These are phyloP conservation scores for Phenganax subtilis DNA, from an alignment of 92 coral and sea anemone species.

Conservation along the genomic window DNA sequence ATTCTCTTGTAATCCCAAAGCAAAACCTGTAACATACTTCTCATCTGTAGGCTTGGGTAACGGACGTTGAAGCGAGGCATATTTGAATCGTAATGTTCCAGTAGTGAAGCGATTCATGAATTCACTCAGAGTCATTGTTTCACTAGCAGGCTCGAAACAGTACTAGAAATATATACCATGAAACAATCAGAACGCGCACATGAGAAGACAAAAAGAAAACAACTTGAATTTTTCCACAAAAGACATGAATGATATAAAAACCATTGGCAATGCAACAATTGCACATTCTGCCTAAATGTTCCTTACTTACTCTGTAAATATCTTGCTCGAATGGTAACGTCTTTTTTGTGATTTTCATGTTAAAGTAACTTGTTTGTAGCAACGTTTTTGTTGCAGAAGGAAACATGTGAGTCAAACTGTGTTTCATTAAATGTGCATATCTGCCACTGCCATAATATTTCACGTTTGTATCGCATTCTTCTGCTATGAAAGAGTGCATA, in stretches of 20 bases:
- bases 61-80: slow-evolving; percentile 17
- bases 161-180: slow-evolving; percentile 15
- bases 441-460: slow-evolving; percentile 79
- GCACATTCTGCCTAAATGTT: too few relatives aligned
- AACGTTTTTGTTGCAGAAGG: slow-evolving; percentile 66
- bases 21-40: slow-evolving; percentile 34
- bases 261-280: too few relatives aligned
- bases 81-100: slow-evolving; percentile 16
- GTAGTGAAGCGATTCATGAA: background rate
- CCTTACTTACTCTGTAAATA: slow-evolving; percentile 60
- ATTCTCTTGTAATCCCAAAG: background rate
- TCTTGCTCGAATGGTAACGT: slow-evolving; percentile 56
- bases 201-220: background rate
- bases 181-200: background rate
- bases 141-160: slow-evolving; percentile 24
- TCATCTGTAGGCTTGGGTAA: slow-evolving; percentile 12
- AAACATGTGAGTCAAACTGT: slow-evolving; percentile 55
- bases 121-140: slow-evolving; percentile 7
- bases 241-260: background rate
- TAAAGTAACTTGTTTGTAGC: slow-evolving; percentile 69
- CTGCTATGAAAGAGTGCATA: slow-evolving; percentile 71
- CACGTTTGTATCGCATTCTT: slow-evolving; percentile 74
- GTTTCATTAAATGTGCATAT: slow-evolving; percentile 54
- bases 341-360: slow-evolving; percentile 65
- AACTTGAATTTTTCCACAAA: background rate